Evolutionary conservation across 2,797 vertebrate species (phyloP).

Genomic region (Trematomus bernacchii): DNA sequence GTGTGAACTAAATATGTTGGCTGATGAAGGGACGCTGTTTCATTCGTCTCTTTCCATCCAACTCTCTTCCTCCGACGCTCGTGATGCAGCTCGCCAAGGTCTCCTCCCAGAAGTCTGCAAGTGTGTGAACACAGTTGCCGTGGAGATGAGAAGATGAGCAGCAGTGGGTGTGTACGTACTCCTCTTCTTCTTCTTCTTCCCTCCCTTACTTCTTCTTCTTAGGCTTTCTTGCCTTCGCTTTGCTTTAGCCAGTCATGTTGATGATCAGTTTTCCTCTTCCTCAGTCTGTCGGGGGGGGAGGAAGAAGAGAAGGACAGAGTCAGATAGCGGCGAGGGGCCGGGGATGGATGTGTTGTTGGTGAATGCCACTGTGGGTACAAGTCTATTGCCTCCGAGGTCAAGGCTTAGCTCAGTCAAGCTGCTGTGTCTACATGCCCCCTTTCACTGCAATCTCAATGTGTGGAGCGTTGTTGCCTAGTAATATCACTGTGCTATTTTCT

Average conservation of each 20-base stretch:
- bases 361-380: slow-evolving; percentile 51
- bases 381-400: slow-evolving; percentile 60
- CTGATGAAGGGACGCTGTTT: slow-evolving; percentile 49
- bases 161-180: slow-evolving; percentile 47
- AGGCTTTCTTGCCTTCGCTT: slow-evolving; percentile 56
- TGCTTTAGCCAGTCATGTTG: slow-evolving; percentile 74
- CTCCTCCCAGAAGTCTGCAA: slow-evolving; percentile 71
- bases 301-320: slow-evolving; percentile 59
- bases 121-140: slow-evolving; percentile 79
- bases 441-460: slow-evolving; percentile 48
- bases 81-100: slow-evolving; percentile 59
- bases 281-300: slow-evolving; percentile 65
- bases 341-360: slow-evolving; percentile 42
- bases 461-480: slow-evolving; percentile 10
- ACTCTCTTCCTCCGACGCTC: slow-evolving; percentile 60
- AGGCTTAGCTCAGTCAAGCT: slow-evolving; percentile 53
- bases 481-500: slow-evolving; percentile 3
- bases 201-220: slow-evolving; percentile 40
- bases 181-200: slow-evolving; percentile 41
- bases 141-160: slow-evolving; percentile 77
- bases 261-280: slow-evolving; percentile 58
- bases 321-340: slow-evolving; percentile 32
- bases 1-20: slow-evolving; percentile 37
- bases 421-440: slow-evolving; percentile 45
- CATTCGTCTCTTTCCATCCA: slow-evolving; percentile 62